phyloP scores from a whole-genome alignment of 92 coral and sea anemone species.

The Porites divaricata region DNA sequence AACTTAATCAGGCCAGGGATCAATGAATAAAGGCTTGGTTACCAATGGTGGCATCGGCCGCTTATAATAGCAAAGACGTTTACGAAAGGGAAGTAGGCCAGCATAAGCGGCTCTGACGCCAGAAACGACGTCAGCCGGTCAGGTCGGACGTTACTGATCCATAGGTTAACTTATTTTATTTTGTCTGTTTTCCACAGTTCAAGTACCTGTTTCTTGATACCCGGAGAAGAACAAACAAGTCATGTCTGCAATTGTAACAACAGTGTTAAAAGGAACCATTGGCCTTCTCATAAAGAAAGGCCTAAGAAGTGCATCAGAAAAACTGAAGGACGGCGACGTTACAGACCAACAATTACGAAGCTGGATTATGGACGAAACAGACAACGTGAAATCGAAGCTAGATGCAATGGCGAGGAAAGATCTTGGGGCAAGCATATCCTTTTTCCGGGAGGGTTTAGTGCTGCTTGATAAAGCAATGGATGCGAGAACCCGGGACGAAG shows the following conservation, averaged over 20 bases:
- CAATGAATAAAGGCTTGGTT: no score
- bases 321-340: conserved; percentile 14
- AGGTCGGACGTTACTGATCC: no score
- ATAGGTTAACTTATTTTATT: no score
- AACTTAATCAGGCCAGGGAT: no score
- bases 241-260: conserved; percentile 3
- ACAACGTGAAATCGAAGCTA: conserved; percentile 12
- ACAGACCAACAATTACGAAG: conserved; percentile 1
- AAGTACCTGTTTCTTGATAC: no score
- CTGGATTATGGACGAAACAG: conserved; percentile 19
- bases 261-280: conserved; percentile 2
- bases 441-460: background rate
- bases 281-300: conserved; percentile 17
- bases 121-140: no score
- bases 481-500: background rate
- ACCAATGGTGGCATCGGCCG: no score
- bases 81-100: no score
- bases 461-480: background rate
- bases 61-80: no score
- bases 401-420: conserved; percentile 10
- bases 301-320: background rate
- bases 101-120: no score
- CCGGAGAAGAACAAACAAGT: background rate
- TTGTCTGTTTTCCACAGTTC: no score
- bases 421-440: background rate